These are phyloP conservation scores for Dromococcyx pavoninus DNA, from an alignment of 2,797 vertebrate genomes.

Conservation along the genomic window DNA sequence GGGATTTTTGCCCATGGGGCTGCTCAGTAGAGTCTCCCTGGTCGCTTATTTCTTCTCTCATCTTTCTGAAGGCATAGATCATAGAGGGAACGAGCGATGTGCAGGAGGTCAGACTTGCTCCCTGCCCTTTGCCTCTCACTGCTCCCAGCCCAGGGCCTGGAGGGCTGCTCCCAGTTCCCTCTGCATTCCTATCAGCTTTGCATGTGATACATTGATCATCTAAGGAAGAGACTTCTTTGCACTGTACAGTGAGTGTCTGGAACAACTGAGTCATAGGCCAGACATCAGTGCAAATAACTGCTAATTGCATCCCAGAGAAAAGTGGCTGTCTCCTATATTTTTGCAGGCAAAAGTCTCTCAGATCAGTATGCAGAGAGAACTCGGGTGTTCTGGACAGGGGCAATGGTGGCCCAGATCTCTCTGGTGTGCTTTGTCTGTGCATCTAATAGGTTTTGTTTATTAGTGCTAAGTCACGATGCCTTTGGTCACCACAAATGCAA, in stretches of 20 bases:
- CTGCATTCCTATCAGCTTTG: neutral
- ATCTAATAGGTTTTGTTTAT: neutral
- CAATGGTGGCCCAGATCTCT: neutral
- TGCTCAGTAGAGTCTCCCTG: neutral
- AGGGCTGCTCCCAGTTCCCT: neutral
- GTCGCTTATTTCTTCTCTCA: neutral
- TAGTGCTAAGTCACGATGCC: neutral
- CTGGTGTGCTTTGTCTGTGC: neutral
- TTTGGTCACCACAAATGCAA: neutral
- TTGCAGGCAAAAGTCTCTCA: neutral
- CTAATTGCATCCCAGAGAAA: neutral
- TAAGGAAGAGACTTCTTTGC: neutral
- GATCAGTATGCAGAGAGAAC: neutral
- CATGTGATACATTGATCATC: too few species aligned
- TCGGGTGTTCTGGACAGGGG: neutral
- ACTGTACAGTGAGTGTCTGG: neutral
- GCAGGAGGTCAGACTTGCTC: neutral
- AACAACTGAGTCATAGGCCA: neutral
- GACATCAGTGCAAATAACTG: neutral
- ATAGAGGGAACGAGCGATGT: rapidly evolving
- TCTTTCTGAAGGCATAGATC: neutral
- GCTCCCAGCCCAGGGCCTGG: neutral
- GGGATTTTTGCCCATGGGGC: neutral
- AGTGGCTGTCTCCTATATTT: neutral
- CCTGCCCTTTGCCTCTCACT: neutral